These are phyloP conservation scores for Myotis brandtii DNA, from an alignment of 2,113 vertebrate genomes.

Conservation along the genomic window DNA sequence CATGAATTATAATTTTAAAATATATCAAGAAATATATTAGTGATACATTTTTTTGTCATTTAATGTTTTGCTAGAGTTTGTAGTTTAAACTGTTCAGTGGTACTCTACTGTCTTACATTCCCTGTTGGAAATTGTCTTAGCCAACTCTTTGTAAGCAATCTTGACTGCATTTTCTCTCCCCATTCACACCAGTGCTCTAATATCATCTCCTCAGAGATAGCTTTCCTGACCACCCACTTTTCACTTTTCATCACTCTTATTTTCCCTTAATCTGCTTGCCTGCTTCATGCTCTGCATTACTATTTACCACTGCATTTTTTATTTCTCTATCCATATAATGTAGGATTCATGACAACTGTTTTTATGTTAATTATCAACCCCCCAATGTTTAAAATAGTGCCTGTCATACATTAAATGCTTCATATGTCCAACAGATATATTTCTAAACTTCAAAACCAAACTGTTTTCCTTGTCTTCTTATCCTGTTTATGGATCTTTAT, in stretches of 20 bases:
- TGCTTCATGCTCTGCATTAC: neutral
- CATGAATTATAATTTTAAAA: neutral
- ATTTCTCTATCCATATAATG: neutral
- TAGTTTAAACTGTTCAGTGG: neutral
- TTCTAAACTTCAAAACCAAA: neutral
- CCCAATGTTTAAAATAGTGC: neutral
- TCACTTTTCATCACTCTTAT: neutral
- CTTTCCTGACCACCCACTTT: neutral
- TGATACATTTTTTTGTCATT: neutral
- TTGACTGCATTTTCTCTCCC: neutral
- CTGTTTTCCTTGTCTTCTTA: neutral
- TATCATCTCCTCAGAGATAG: neutral
- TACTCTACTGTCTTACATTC: neutral
- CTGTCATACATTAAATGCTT: neutral
- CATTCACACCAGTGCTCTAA: neutral
- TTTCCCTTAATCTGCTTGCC: neutral
- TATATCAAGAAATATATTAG: neutral
- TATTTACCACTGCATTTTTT: neutral
- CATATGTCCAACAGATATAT: neutral
- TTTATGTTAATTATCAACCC: neutral
- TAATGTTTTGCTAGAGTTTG: neutral
- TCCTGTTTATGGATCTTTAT: neutral
- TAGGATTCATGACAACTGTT: neutral
- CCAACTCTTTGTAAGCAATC: neutral
- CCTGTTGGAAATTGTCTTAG: neutral